Base-by-base conservation (phyloP, 2,797 vertebrate species). In the Buceros bicornis region DNA sequence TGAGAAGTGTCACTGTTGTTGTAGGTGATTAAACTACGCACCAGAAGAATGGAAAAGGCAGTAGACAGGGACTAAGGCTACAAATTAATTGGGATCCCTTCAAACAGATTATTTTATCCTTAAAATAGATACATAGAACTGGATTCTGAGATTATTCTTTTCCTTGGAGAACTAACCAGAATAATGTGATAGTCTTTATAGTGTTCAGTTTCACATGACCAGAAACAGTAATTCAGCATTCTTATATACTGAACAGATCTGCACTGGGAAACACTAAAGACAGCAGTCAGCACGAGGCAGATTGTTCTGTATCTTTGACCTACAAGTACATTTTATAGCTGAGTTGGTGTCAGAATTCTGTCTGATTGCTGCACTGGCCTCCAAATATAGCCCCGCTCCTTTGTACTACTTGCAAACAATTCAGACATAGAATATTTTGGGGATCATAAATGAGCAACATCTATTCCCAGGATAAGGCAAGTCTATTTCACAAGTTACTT, bases 401-500 rank as follows among this genome's bases (percentile, higher is more conserved):
- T 95, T n/a, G 5, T 56, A 65, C 72, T 85, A 48, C 69, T 79
- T 89, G 69, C 65, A 91, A 87, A 65, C 45, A 84, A 73, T 87
- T 91, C 82, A 92, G 80, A 89, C 72, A 51, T 29, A 83, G 89
- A 93, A 92, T 93, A 93, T 90, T 96, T 86, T 76, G 93, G 84
- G 76, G 58, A 93, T 90, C 31, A 24, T 93, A 93, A 97, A 95
- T 91, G 90, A 95, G 90, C 95, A 97, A 83, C 87, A 58, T 94
- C 60, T 91, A 95, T 95, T 93, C 93, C 93, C 92, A 93, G 83
- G 87, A 82, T 95, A 96, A 96, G 78, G 89, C 76, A 93, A 96
- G 86, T 69, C 95, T 96, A 87, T 95, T 97, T 95, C 95, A 94
- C 94, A 96, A 96, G 94, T 96, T 96, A 95, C 86, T 97, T 97